Evolutionary conservation across 2,888 invertebrate genomes (phyloP).

Genomic region (Prosapia bicincta): DNA sequence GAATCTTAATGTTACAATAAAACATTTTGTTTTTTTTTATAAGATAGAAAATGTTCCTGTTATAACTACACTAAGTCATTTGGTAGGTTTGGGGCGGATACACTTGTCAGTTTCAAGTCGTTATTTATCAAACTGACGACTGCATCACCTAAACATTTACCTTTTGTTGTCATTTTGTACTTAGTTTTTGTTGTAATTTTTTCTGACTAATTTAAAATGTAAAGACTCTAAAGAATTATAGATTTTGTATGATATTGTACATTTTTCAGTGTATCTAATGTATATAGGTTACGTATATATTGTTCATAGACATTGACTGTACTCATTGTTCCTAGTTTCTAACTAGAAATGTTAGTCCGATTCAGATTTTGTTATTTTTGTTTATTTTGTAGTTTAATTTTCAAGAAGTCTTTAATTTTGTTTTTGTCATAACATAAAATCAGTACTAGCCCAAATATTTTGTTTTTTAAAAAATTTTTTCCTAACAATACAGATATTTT

Average conservation of each 20-base stretch:
- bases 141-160: slow-evolving; percentile 24
- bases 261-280: slow-evolving; percentile 18
- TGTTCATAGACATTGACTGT: slow-evolving; percentile 18
- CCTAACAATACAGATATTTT: no score
- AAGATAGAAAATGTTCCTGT: slow-evolving; percentile 33
- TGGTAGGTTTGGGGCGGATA: slow-evolving; percentile 23
- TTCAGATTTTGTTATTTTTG: background rate
- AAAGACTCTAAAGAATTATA: slow-evolving; percentile 27
- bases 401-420: background rate
- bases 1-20: slow-evolving; percentile 26
- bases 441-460: background rate
- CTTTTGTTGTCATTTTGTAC: slow-evolving; percentile 30
- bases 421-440: background rate
- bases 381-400: background rate
- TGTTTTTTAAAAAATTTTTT: no score
- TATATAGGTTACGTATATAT: slow-evolving; percentile 15
- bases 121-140: slow-evolving; percentile 17
- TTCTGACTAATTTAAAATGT: slow-evolving; percentile 31
- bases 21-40: slow-evolving; percentile 26
- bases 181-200: slow-evolving; percentile 18
- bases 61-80: slow-evolving; percentile 33
- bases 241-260: slow-evolving; percentile 28
- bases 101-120: slow-evolving; percentile 18
- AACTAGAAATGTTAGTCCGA: background rate
- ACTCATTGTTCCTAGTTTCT: slow-evolving; percentile 17